Percentiles rank a stretch among this genome's conserved stretches.
Evolutionary conservation across 92 coral and sea anemone species (phyloP).

Genomic region (Ricordea florida): DNA sequence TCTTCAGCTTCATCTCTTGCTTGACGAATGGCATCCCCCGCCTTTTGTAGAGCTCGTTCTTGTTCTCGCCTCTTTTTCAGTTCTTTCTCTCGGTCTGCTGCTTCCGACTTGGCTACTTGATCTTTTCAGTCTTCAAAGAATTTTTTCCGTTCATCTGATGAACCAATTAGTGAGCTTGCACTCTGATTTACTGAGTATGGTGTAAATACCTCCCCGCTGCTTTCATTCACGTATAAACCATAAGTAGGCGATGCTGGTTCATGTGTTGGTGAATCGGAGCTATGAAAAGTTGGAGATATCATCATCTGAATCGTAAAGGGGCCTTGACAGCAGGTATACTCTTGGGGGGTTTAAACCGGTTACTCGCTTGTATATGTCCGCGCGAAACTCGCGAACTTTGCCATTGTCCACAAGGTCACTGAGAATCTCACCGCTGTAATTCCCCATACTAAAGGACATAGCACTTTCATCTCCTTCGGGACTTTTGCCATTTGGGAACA

Average conservation of each 20-base stretch:
- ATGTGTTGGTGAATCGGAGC: background rate
- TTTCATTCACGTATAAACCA: background rate
- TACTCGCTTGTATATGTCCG: background rate
- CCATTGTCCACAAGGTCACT: background rate
- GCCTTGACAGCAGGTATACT: background rate
- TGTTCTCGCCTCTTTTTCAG: background rate
- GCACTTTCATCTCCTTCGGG: background rate
- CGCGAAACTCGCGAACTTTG: background rate
- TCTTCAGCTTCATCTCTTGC: background rate
- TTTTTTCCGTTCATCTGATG: background rate
- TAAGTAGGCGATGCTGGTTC: background rate
- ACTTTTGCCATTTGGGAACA: conserved; percentile 22
- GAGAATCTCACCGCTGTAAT: background rate
- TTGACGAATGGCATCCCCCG: background rate
- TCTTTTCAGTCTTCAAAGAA: background rate
- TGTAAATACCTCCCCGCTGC: background rate
- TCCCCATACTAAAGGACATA: conserved; percentile 9
- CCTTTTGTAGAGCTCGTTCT: background rate
- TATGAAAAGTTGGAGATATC: background rate
- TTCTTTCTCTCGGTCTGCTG: too few relatives aligned
- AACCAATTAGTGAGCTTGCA: background rate
- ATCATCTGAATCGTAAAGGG: background rate
- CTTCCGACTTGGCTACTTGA: background rate
- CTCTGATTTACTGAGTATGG: too few relatives aligned
- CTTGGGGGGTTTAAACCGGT: background rate